Evolutionary conservation across 2,888 invertebrate genomes (phyloP).

Genomic region (Meteorus cinctellus): DNA sequence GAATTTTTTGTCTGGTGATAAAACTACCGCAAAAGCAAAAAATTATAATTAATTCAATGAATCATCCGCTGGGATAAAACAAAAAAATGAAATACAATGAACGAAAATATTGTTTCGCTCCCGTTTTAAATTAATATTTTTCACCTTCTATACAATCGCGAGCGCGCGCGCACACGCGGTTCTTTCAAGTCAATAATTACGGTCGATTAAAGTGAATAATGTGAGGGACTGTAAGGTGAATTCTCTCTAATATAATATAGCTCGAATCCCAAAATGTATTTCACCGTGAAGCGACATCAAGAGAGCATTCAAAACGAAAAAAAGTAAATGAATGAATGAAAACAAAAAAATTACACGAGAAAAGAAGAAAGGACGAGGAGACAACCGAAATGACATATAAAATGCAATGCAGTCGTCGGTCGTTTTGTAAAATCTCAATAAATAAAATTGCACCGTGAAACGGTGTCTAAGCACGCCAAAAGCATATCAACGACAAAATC

Average conservation of each 20-base stretch:
- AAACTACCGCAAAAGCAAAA: too few species aligned
- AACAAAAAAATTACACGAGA: slow-evolving; percentile 15
- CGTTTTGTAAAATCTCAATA: slow-evolving; percentile 56
- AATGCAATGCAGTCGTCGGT: slow-evolving; percentile 32
- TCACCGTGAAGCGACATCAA: slow-evolving; percentile 15
- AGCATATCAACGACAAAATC: slow-evolving; percentile 64
- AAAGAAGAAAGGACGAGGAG: neutral
- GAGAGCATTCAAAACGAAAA: neutral
- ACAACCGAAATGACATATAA: slow-evolving; percentile 13
- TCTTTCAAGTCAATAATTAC: slow-evolving; percentile 41
- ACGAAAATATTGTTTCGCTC: slow-evolving; percentile 29
- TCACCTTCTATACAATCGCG: slow-evolving; percentile 15
- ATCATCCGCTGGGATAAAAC: neutral
- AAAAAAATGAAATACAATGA: neutral
- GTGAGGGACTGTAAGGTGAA: slow-evolving; percentile 21
- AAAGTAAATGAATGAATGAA: slow-evolving; percentile 14
- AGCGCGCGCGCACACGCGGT: neutral
- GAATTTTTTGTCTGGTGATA: too few species aligned
- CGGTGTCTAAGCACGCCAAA: slow-evolving; percentile 66
- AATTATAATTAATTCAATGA: too few species aligned
- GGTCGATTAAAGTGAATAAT: slow-evolving; percentile 45
- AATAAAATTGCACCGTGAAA: slow-evolving; percentile 68
- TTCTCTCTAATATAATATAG: slow-evolving; percentile 6
- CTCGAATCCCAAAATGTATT: slow-evolving; percentile 19
- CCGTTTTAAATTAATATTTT: slow-evolving; percentile 33